Conservation (phyloP, 2,113 vertebrate genomes). For the Rhynchomys soricoides region DNA sequence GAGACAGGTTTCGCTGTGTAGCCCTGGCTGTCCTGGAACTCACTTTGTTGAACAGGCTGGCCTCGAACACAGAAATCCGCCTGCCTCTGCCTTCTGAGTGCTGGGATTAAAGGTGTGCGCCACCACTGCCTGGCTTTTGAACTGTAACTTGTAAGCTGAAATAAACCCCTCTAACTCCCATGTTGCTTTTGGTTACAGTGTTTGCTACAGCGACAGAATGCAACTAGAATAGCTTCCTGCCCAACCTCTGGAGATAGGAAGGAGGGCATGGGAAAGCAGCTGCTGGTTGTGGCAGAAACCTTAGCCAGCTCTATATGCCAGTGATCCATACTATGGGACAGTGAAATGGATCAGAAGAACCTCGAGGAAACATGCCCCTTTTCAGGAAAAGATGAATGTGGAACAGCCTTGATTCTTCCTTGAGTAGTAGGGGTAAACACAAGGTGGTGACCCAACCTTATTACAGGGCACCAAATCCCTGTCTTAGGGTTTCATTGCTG, state of each 20-base stretch:
- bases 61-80: neutral
- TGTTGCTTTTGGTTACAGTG: neutral
- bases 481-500: too few relatives aligned
- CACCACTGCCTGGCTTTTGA: neutral
- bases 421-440: neutral
- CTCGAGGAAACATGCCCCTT: neutral
- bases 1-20: neutral
- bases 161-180: neutral
- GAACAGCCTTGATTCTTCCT: neutral
- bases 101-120: neutral
- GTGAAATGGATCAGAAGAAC: neutral
- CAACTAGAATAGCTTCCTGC: neutral
- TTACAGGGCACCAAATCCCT: neutral
- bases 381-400: constrained; percentile 27
- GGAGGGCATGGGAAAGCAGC: neutral
- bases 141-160: neutral
- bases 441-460: neutral
- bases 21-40: neutral
- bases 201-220: neutral
- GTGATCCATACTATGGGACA: neutral
- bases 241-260: neutral
- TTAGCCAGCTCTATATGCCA: neutral
- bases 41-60: neutral
- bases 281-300: neutral
- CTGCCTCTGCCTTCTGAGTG: neutral